Percentiles rank a stretch among this genome's conserved stretches.
Evolutionary conservation across 2,797 vertebrate species (phyloP).

Genomic region (Rousettus madagascariensis): DNA sequence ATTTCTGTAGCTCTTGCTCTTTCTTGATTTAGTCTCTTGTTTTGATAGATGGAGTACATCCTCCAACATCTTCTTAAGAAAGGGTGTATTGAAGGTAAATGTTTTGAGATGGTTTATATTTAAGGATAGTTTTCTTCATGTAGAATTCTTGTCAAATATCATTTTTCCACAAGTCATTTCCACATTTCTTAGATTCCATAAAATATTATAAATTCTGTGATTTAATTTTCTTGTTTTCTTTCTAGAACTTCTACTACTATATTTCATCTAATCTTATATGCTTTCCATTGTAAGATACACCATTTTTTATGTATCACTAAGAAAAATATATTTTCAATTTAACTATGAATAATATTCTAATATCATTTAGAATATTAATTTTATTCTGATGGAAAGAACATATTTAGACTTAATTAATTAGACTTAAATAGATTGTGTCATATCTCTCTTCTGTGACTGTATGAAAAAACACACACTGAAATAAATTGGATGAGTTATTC

Average conservation of each 20-base stretch:
- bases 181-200: not conserved
- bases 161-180: not conserved
- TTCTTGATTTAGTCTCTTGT: not conserved
- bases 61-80: not conserved
- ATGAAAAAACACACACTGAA: not conserved
- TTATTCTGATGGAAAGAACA: conserved; percentile 22
- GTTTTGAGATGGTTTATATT: conserved; percentile 16
- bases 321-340: not conserved
- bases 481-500: not conserved
- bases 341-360: not conserved
- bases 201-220: not conserved
- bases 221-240: conserved; percentile 7
- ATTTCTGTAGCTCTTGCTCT: not conserved
- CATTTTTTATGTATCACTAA: conserved; percentile 24
- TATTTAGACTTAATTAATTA: not conserved
- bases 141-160: not conserved
- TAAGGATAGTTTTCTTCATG: not conserved
- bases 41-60: not conserved
- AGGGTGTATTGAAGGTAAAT: not conserved
- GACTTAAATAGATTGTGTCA: not conserved
- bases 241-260: not conserved
- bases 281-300: not conserved
- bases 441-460: not conserved
- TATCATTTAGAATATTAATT: conserved; percentile 25
- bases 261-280: not conserved